Conservation (phyloP, 2,113 vertebrate species). For the Rhabdomys dilectus region DNA sequence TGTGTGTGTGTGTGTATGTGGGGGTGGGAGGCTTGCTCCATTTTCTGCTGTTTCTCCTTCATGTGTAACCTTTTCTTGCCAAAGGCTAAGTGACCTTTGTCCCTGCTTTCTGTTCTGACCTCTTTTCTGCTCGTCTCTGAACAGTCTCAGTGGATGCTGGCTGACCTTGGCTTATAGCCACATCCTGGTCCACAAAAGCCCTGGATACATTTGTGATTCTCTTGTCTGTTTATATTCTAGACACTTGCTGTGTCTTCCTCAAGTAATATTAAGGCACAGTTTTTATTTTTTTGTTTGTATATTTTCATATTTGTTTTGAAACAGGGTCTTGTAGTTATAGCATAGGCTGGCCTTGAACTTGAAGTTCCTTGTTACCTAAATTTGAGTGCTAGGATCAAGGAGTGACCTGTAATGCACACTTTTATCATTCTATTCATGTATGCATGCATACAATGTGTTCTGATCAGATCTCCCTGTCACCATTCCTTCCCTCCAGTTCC, state of each 20-base stretch:
- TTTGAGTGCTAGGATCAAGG: not conserved
- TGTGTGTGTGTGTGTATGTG: no score
- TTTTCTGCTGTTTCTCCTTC: not conserved
- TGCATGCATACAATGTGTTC: not conserved
- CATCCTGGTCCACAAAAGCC: no score
- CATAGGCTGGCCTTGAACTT: not conserved
- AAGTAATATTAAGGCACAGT: not conserved
- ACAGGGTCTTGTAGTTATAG: not conserved
- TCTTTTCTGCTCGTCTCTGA: not conserved
- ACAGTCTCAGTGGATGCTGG: not conserved
- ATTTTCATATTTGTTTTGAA: not conserved
- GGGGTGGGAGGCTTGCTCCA: accelerated
- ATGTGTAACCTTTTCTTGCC: not conserved
- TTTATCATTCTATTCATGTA: not conserved
- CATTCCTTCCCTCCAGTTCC: no score
- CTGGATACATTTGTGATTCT: not conserved
- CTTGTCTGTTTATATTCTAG: accelerated
- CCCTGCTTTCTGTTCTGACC: not conserved
- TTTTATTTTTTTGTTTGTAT: not conserved
- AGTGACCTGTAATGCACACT: no score
- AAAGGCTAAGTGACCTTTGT: not conserved
- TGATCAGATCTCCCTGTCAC: not conserved
- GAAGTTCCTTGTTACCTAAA: not conserved
- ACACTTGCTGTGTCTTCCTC: not conserved
- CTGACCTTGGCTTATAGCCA: not conserved